Evolutionary conservation across 2,888 invertebrate species (phyloP), one percentile per base, ranked within the genome.

Genomic region (Stramonita haemastoma): DNA sequence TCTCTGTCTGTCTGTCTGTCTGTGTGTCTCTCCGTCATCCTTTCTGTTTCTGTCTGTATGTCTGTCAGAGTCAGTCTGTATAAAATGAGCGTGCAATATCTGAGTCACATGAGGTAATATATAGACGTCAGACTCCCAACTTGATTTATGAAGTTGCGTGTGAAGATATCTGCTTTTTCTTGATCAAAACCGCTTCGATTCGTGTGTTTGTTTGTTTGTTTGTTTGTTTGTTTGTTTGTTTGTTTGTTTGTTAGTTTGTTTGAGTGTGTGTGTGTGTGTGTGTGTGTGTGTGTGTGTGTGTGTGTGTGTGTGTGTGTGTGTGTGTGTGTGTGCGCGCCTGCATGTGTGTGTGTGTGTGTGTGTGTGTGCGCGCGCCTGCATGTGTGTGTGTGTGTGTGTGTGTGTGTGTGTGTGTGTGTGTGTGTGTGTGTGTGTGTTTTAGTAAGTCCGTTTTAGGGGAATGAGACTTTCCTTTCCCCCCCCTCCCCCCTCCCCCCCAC

Each of bases 241-340:
- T 46, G 46, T 46, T 2, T 46, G 46, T 46, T 2, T 46, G 46
- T 46, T 46, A 8, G 2, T 8, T 2, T 46, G 46, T 46, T 2
- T 46, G 46, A 5, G 46, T 46, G 46, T 46, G 46, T 46, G 46
- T 46, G 8, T 46, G 46, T 46, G 46, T 46, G 22, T 70, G 70
- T 70, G 70, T 70, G 70, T 70, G 70, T 70, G 70, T 70, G 70
- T 70, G 70, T 70, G 70, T 70, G 70, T 70, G 70, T 46, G 70
- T 70, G 70, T 70, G 70, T 70, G 70, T 70, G 70, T 70, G 70
- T 46, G 70, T 70, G 70, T 70, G 70, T 70, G 11, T 70, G 70
- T 70, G 11, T 70, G 70, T 22, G 46, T 46, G 46, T 46, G 46
- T 46, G n/a, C 13, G 77, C 32, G 77, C 26, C 1, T 77, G 77